These are phyloP conservation scores for Brachyptera risi DNA, from an alignment of 2,888 invertebrate species.

Conservation along the genomic window DNA sequence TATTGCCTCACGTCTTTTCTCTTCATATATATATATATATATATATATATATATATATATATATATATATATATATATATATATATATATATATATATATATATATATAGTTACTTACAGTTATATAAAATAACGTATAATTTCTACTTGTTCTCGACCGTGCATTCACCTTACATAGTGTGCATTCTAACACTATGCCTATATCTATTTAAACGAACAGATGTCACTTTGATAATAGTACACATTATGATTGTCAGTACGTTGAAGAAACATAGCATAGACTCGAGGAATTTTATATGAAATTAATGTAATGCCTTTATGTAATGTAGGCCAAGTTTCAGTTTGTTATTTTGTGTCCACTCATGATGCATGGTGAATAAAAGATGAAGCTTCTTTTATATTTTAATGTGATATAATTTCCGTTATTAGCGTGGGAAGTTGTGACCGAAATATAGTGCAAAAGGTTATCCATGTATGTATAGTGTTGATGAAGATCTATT, in stretches of 20 bases:
- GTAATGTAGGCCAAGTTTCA: conserved; percentile 1
- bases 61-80: too few species aligned
- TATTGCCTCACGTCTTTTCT: too few species aligned
- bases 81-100: too few species aligned
- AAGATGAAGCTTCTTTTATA: background rate
- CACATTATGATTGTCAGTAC: too few species aligned
- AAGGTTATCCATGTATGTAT: background rate
- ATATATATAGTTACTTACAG: too few species aligned
- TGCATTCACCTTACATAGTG: background rate
- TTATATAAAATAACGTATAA: background rate
- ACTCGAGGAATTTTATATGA: background rate
- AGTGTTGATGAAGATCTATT: background rate
- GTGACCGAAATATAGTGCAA: background rate
- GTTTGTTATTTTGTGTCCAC: background rate
- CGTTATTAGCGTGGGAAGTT: background rate
- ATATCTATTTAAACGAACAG: background rate
- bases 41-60: too few species aligned
- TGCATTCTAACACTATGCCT: too few species aligned
- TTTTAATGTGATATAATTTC: background rate
- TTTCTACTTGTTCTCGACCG: background rate
- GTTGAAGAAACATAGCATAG: background rate
- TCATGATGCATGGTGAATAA: background rate
- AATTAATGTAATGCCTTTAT: background rate
- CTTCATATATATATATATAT: too few species aligned
- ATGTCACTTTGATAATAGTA: conserved; percentile 7